A percentile compares a stretch with the other conserved stretches of the same genome.
Conservation (phyloP, 2,113 vertebrate genomes). For the Channa argus region DNA sequence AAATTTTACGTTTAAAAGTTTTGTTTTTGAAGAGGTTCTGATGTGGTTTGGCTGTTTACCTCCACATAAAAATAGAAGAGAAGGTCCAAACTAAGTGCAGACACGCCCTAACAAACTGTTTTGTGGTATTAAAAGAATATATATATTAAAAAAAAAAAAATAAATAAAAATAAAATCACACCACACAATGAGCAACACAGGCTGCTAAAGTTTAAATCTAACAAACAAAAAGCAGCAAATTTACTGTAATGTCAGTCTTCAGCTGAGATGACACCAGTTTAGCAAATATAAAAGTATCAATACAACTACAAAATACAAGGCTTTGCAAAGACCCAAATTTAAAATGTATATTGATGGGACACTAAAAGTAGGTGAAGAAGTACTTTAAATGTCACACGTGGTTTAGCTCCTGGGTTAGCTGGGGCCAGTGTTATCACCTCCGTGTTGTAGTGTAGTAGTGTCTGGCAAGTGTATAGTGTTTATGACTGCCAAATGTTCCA, state of each 20-base stretch:
- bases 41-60: conserved; percentile 50
- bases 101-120: conserved; percentile 53
- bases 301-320: neutral
- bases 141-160: no score
- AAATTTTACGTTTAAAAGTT: neutral
- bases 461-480: conserved; percentile 33
- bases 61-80: conserved; percentile 30
- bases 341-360: neutral
- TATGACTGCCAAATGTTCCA: conserved; percentile 42
- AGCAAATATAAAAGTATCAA: neutral
- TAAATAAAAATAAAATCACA: conserved; percentile 31
- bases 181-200: conserved; percentile 28
- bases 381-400: conserved; percentile 12
- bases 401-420: conserved; percentile 29
- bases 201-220: conserved; percentile 15
- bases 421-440: conserved; percentile 50
- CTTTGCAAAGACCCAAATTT: neutral
- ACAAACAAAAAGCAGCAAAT: conserved; percentile 26
- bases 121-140: conserved; percentile 20
- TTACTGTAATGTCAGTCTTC: conserved; percentile 3
- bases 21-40: conserved; percentile 24
- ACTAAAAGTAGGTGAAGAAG: neutral
- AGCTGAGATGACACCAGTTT: neutral
- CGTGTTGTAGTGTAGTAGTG: neutral
- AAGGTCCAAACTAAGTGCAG: conserved; percentile 28